Evolutionary conservation across 1,140 invertebrate genomes (phyloP), one percentile per base, ranked within the genome.

Genomic region (Myzus persicae): DNA sequence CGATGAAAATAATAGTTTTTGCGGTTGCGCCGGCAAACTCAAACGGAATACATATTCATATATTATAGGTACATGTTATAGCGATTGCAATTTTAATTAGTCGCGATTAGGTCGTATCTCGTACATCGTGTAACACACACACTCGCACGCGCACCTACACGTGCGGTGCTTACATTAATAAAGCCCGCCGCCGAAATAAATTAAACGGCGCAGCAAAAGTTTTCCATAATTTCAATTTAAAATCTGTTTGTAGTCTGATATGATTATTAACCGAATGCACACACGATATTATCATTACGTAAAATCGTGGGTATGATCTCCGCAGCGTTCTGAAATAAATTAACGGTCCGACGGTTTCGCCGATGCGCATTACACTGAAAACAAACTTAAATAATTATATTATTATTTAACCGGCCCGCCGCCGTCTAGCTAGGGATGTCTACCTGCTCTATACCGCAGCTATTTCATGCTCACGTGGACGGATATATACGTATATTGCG

Each of bases 191-290:
- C 18, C n/a, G 59, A 76, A 76, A 76, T 76, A 76, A 76, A 76
- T 76, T 76, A 76, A 76, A 76, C 31, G 59, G 59, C 31, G 14
- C 14, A 2, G 4, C 59, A n/a, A n/a, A 76, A 76, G 59, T 76
- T 76, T 76, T 76, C 59, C 59, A 76, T 76, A 76, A 76, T 76
- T 76, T 76, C 59, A 76, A 76, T 76, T 76, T 76, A 76, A 76
- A 76, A 76, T 76, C 59, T 76, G 59, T 76, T 76, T 76, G 59
- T 76, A 36, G 59, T 76, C 36, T 76, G 59, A n/a, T 14, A 67
- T 67, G 3, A 67, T 67, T 67, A 76, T 59, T 76, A 76, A 76
- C 14, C 31, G 59, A n/a, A 76, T n/a, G 31, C 11, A 76, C n/a
- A 76, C 20, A n/a, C n/a, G 59, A 76, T 76, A 18, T 76, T 76